Percentiles rank a stretch among this genome's conserved stretches.
Evolutionary conservation across 2,888 invertebrate genomes (phyloP).

Genomic region (Parasteatoda lunata): DNA sequence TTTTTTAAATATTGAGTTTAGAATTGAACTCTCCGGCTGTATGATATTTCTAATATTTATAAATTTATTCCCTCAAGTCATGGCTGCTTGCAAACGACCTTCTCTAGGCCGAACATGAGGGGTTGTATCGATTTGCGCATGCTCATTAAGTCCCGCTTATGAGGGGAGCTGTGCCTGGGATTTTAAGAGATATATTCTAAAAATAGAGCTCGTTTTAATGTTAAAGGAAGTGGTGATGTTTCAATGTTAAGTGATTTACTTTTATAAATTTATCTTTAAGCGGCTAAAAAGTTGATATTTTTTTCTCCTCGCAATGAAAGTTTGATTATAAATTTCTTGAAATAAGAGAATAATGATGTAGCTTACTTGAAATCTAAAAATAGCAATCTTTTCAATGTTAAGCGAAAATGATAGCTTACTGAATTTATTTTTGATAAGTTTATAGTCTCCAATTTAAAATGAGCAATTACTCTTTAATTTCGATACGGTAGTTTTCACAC

Average conservation of each 20-base stretch:
- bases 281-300: too few species aligned
- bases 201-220: background rate
- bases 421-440: too few species aligned
- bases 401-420: too few species aligned
- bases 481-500: too few species aligned
- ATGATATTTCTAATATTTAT: background rate
- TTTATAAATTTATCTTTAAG: too few species aligned
- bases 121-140: conserved; percentile 60
- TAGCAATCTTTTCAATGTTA: too few species aligned
- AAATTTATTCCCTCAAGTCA: background rate
- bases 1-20: background rate
- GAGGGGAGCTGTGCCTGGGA: conserved; percentile 44
- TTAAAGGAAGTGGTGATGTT: background rate
- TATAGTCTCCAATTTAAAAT: too few species aligned
- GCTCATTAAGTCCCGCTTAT: conserved; percentile 33
- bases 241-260: background rate
- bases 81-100: conserved; percentile 27
- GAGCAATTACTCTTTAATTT: too few species aligned
- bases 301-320: too few species aligned
- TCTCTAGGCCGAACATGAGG: conserved; percentile 13
- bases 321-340: too few species aligned
- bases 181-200: conserved; percentile 15
- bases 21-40: background rate
- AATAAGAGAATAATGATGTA: too few species aligned
- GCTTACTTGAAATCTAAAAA: too few species aligned